Evolutionary conservation across 2,888 invertebrate genomes (phyloP).

Genomic region (Chrysotoxum bicinctum): DNA sequence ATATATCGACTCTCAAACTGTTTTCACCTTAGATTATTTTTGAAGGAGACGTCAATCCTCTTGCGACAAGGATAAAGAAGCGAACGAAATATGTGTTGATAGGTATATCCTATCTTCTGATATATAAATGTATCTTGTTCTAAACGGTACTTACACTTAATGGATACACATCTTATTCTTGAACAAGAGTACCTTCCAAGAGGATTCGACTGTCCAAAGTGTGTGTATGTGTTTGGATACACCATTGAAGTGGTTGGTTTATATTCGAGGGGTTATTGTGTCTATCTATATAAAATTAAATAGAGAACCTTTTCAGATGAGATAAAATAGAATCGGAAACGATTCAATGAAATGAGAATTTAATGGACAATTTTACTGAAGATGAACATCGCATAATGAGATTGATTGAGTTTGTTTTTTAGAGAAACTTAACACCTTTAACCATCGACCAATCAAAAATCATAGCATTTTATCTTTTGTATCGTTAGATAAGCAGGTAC

Average conservation of each 20-base stretch:
- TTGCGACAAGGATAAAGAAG: slow-evolving; percentile 8
- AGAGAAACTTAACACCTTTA: slow-evolving; percentile 53
- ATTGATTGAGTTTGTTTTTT: slow-evolving; percentile 25
- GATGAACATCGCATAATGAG: slow-evolving; percentile 15
- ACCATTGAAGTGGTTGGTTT: slow-evolving; percentile 40
- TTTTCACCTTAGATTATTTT: background rate
- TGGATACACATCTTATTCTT: slow-evolving; percentile 60
- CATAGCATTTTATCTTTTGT: background rate
- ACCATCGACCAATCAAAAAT: slow-evolving; percentile 55
- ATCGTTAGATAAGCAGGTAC: background rate
- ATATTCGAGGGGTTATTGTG: slow-evolving; percentile 35
- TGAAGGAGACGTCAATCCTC: slow-evolving; percentile 7
- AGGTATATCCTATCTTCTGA: slow-evolving; percentile 1
- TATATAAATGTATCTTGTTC: slow-evolving; percentile 14
- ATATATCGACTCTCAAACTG: slow-evolving; percentile 21
- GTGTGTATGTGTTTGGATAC: slow-evolving; percentile 41
- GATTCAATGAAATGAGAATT: slow-evolving; percentile 22
- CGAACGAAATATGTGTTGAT: slow-evolving; percentile 47
- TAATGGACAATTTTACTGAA: slow-evolving; percentile 49
- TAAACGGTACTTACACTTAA: slow-evolving; percentile 55
- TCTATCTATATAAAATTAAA: slow-evolving; percentile 27
- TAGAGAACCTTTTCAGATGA: slow-evolving; percentile 22
- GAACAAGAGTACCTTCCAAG: slow-evolving; percentile 31
- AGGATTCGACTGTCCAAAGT: slow-evolving; percentile 40
- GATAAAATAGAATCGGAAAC: slow-evolving; percentile 32